Evolutionary conservation across 37 sponge, comb jelly and placozoan species (phyloP).

Genomic region (Agelas oroides): DNA sequence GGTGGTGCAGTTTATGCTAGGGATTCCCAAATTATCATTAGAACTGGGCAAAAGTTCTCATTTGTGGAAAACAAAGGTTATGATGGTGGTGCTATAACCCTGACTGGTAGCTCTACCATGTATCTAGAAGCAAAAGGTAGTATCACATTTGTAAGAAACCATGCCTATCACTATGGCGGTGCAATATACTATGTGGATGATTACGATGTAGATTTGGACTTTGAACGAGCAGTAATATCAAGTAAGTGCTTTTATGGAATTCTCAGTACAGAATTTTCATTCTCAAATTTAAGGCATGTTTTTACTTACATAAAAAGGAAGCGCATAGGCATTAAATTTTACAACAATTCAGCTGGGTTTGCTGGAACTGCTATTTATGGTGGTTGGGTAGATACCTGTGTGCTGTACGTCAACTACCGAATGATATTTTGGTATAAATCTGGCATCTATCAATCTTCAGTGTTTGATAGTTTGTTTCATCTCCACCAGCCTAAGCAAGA

Average conservation of each 20-base stretch:
- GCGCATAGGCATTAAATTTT: not conserved
- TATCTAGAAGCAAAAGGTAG: not conserved
- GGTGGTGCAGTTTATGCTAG: too few relatives aligned
- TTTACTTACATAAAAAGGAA: not conserved
- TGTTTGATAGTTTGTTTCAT: not conserved
- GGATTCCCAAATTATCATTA: too few relatives aligned
- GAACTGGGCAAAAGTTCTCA: too few relatives aligned
- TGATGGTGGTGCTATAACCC: not conserved
- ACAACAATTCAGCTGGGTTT: not conserved
- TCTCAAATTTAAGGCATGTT: too few relatives aligned
- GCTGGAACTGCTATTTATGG: not conserved
- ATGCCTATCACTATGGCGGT: not conserved
- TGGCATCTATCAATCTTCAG: too few relatives aligned
- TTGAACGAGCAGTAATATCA: too few relatives aligned
- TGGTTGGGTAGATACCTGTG: not conserved
- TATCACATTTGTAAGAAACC: not conserved
- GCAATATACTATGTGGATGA: too few relatives aligned
- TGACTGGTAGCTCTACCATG: not conserved
- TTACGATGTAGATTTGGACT: too few relatives aligned
- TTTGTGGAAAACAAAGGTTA: not conserved
- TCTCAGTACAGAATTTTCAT: too few relatives aligned
- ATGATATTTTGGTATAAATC: too few relatives aligned
- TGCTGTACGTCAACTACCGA: not conserved
- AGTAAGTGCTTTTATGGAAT: too few relatives aligned
- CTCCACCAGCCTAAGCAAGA: not conserved